Evolutionary conservation across 2,797 vertebrate species (phyloP), one percentile per base, ranked within the genome.

Genomic region (Perodicticus potto): DNA sequence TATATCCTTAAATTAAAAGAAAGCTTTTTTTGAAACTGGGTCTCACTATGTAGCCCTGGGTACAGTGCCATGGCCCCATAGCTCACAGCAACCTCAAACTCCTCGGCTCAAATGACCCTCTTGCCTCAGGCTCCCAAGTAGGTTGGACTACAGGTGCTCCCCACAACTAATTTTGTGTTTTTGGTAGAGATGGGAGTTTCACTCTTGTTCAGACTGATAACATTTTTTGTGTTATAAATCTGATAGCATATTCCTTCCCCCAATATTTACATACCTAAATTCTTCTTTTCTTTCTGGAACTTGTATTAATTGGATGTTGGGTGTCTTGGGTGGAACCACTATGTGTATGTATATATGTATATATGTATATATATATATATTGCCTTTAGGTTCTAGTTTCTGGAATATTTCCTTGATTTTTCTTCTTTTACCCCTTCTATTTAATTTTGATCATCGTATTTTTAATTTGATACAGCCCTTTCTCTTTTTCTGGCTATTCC

Each of bases 381-480:
- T 96, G 40, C 32, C 32, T 78, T 95, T 94, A 49, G 77, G 10
- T 82, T 82, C 27, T 89, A 74, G 69, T 84, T 95, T 80, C 80
- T 87, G 84, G 70, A 37, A n/a, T 93, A 67, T 13, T 93, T 94
- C 23, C 80, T 91, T 85, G 19, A 45, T 70, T 74, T 87, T 95
- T 77, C 37, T 25, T 76, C 49, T 59, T 43, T 20, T 8, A 29
- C 5, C 2, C 43, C 22, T 70, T 90, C 25, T 84, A 2, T 73
- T 93, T 85, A 77, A 65, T 93, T 94, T 94, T 87, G n/a, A 73
- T 89, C 25, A 37, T 95, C 29, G 32, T 83, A 74, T 59, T 81
- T 93, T 89, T 67, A 89, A 81, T 85, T 95, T 93, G 91, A 7
- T 86, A 87, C 69, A 82, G 20, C 34, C 55, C 77, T 77, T 92